phyloP scores from a whole-genome alignment of 1,140 invertebrate species.

The Drosophila yakuba region DNA sequence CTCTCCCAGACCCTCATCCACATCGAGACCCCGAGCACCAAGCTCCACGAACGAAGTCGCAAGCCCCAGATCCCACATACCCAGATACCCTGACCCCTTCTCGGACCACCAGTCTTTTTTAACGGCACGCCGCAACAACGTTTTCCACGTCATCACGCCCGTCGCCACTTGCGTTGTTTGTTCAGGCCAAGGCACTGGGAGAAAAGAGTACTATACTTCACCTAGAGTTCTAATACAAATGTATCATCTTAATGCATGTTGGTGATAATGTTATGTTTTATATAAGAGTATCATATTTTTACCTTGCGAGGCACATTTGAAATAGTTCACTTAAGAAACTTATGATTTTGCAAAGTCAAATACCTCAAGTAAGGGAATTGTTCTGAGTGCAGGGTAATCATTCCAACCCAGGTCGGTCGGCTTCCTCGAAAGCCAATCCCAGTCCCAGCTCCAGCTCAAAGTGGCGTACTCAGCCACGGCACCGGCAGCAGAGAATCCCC shows the following conservation, averaged over 20 bases:
- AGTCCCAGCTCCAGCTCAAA: constrained; percentile 1
- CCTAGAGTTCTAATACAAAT: too few species aligned
- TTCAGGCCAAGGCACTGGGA: constrained; percentile 28
- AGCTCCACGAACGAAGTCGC: background rate
- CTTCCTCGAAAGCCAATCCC: constrained; percentile 13
- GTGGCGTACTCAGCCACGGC: constrained; percentile 2
- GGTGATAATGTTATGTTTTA: too few species aligned
- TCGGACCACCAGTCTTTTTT: constrained; percentile 12
- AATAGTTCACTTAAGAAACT: too few species aligned
- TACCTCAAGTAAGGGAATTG: background rate
- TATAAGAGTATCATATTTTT: too few species aligned
- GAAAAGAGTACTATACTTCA: background rate
- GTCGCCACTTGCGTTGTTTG: constrained; percentile 58
- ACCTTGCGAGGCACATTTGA: too few species aligned
- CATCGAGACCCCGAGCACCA: background rate
- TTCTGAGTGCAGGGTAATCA: constrained; percentile 9
- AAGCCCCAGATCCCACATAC: constrained; percentile 8
- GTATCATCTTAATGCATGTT: too few species aligned
- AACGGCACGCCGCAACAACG: constrained; percentile 51
- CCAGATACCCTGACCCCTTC: constrained; percentile 8
- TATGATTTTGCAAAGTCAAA: background rate
- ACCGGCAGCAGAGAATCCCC: background rate
- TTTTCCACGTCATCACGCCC: constrained; percentile 77
- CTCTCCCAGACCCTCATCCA: constrained; percentile 2
- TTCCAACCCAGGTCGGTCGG: constrained; percentile 1